Percentiles rank a stretch among this genome's conserved stretches.
Evolutionary conservation across 1,140 invertebrate species (phyloP).

Genomic region (Helicorthomorpha holstii): DNA sequence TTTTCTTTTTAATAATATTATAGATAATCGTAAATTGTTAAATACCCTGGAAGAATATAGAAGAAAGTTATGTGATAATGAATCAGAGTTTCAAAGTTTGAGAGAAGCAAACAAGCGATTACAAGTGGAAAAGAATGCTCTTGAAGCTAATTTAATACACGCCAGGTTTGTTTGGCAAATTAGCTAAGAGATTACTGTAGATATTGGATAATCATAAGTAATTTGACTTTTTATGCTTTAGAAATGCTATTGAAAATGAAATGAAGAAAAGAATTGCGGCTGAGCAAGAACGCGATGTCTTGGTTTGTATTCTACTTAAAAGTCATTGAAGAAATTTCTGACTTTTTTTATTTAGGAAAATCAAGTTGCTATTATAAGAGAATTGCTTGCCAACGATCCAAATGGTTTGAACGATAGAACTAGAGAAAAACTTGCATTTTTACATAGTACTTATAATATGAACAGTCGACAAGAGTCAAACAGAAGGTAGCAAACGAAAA

Average conservation of each 20-base stretch:
- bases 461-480: too few species aligned
- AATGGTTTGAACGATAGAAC: conserved; percentile 53
- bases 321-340: conserved; percentile 6
- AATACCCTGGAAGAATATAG: too few species aligned
- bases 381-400: conserved; percentile 43
- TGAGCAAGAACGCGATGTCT: conserved; percentile 41
- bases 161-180: too few species aligned
- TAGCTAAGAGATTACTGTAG: too few species aligned
- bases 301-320: conserved; percentile 27
- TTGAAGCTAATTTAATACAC: neutral
- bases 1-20: too few species aligned
- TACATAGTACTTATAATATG: conserved; percentile 42
- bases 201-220: too few species aligned
- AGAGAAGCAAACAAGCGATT: too few species aligned
- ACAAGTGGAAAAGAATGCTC: neutral
- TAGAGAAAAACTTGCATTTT: conserved; percentile 56
- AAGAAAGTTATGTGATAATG: too few species aligned
- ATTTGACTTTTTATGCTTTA: conserved; percentile 34
- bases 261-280: conserved; percentile 41
- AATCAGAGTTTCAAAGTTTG: too few species aligned
- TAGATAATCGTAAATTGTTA: too few species aligned
- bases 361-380: conserved; percentile 49
- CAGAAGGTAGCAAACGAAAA: too few species aligned
- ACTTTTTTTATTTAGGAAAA: conserved; percentile 36
- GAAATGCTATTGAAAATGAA: conserved; percentile 57